Base-by-base conservation (phyloP, 2,113 vertebrate species). In the Platysternon megacephalum region DNA sequence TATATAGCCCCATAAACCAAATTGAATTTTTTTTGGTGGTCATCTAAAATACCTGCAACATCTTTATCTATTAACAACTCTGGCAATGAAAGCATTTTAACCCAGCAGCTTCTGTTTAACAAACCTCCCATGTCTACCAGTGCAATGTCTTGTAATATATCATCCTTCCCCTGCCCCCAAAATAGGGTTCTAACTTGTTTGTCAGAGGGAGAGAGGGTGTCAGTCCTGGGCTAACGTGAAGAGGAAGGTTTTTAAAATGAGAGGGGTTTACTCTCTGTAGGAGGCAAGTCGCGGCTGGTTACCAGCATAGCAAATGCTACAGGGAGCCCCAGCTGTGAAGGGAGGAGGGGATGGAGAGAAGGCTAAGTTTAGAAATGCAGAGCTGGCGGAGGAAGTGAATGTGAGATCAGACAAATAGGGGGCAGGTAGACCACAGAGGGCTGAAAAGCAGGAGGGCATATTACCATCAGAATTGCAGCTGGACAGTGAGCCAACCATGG, bases 51-150 rank as follows among this genome's bases (percentile, higher is more conserved):
- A 24, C 5, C 21, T 61, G 68, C 6, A 1, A 61, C 4, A 1
- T 68, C 90, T 86, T 51, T 76, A 1, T 78, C 87, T 96, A 92
- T 95, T 87, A 81, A 83, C 89, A 94, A 52, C 56, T 93, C 88
- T 82, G 0, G 90, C 93, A 81, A 81, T 16, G 72, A 74, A 76
- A 58, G 84, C 0, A 11, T 76, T 87, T 92, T 91, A 86, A 87
- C 85, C 42, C 85, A 91, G 21, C 84, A 91, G 79, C 35, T 96
- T 93, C 79, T 96, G 81, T 91, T 84, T 65, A 72, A 56, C 56
- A 26, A 74, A 52, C 85, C 90, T 95, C 91, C 94, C 83, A 87
- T 93, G 3, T 0, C 82, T n/a, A 51, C 74, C 28, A 79, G 83
- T 29, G 44, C 52, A 92, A 94, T 48, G 87, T 86, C 55, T 89